Evolutionary conservation across 2,888 invertebrate genomes (phyloP).

Genomic region (Pollenia amentaria): DNA sequence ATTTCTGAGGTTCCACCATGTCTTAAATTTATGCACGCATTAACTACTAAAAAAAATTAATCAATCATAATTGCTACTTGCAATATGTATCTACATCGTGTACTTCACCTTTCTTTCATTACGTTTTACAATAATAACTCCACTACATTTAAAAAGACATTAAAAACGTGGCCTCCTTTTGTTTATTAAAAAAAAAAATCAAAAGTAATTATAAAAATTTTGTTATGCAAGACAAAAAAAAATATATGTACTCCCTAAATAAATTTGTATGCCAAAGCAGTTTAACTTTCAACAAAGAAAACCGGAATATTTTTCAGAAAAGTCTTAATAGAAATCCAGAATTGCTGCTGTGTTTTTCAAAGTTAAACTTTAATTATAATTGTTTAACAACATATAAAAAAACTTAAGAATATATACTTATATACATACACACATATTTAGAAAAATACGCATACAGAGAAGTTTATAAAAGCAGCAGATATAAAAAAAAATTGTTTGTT

Average conservation of each 20-base stretch:
- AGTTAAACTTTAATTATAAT: slow-evolving; percentile 58
- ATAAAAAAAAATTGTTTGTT: neutral
- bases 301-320: slow-evolving; percentile 8
- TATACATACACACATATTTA: no score
- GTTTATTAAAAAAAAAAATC: slow-evolving; percentile 23
- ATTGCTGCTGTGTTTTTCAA: slow-evolving; percentile 18
- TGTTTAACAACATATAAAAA: slow-evolving; percentile 41
- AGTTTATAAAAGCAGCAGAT: neutral
- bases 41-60: slow-evolving; percentile 26
- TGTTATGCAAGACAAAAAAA: slow-evolving; percentile 1
- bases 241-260: slow-evolving; percentile 8
- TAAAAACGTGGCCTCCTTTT: slow-evolving; percentile 56
- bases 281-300: neutral
- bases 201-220: slow-evolving; percentile 48
- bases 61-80: slow-evolving; percentile 48
- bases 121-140: slow-evolving; percentile 26
- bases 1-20: neutral
- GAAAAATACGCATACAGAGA: slow-evolving; percentile 27
- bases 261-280: neutral
- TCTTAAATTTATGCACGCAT: slow-evolving; percentile 20
- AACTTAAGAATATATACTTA: neutral
- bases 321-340: slow-evolving; percentile 16
- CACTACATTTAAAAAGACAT: slow-evolving; percentile 69
- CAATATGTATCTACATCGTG: neutral
- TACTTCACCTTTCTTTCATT: slow-evolving; percentile 10